Percentiles rank a stretch among this genome's conserved stretches.
phyloP scores from a whole-genome alignment of 2,113 vertebrate species.

The Bufo bufo region DNA sequence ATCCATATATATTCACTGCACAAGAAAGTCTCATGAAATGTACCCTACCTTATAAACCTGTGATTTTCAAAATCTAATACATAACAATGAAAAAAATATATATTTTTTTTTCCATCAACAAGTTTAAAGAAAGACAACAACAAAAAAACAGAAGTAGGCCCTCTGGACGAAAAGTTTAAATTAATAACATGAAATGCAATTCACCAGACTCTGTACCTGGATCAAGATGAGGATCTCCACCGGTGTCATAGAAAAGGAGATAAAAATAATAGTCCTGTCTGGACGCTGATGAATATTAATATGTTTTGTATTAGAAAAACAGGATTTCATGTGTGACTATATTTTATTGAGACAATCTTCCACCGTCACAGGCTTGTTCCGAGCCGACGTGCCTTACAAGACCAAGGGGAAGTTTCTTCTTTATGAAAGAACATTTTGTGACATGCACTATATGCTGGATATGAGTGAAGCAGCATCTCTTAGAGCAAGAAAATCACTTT shows the following conservation, averaged over 20 bases:
- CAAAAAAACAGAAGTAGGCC: background rate
- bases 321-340: constrained; percentile 41
- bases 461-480: background rate
- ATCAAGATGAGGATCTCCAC: constrained; percentile 28
- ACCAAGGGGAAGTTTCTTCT: constrained; percentile 8
- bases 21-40: background rate
- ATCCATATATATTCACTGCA: background rate
- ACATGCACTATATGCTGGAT: background rate
- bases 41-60: background rate
- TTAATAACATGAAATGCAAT: constrained; percentile 14
- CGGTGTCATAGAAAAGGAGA: constrained; percentile 8
- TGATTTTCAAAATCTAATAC: background rate
- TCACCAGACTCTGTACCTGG: background rate
- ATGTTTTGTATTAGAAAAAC: constrained; percentile 39
- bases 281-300: constrained; percentile 46
- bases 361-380: background rate
- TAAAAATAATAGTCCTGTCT: constrained; percentile 31
- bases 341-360: constrained; percentile 31
- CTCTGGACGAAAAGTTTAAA: background rate
- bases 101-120: background rate
- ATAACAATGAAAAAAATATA: constrained; percentile 7
- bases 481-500: background rate
- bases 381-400: background rate
- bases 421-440: constrained; percentile 12
- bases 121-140: background rate